Evolutionary conservation across 2,888 invertebrate species (phyloP).

Genomic region (Andrena praecox): DNA sequence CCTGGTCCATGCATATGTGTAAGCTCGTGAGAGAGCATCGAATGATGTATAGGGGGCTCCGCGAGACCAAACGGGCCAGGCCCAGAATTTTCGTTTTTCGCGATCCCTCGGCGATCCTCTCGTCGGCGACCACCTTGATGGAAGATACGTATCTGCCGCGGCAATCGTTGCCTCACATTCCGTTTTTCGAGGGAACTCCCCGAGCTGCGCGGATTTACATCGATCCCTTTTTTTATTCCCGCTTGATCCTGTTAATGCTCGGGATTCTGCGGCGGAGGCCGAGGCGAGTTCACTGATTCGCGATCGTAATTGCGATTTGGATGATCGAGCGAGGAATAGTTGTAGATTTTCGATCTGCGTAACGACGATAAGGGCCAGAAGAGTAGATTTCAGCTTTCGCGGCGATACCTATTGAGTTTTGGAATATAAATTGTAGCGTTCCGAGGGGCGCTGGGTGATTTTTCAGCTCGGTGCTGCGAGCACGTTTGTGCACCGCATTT

Average conservation of each 20-base stretch:
- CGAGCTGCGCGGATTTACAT: slow-evolving; percentile 26
- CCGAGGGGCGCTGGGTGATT: background rate
- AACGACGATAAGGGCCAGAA: background rate
- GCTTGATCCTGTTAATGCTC: slow-evolving; percentile 13
- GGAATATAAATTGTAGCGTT: background rate
- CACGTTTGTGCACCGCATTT: slow-evolving; percentile 62
- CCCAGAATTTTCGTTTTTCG: slow-evolving; percentile 73
- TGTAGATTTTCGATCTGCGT: background rate
- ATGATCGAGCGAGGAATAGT: background rate
- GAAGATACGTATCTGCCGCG: slow-evolving; percentile 70
- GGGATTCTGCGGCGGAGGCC: background rate
- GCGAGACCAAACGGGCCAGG: slow-evolving; percentile 60
- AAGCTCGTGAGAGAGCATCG: slow-evolving; percentile 47
- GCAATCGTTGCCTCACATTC: slow-evolving; percentile 66
- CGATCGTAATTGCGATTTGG: background rate
- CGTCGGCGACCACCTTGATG: slow-evolving; percentile 72
- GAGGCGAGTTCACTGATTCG: background rate
- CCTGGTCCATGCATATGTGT: slow-evolving; percentile 37
- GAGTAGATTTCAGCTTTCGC: background rate
- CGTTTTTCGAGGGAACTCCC: slow-evolving; percentile 41
- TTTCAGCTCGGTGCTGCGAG: slow-evolving; percentile 37
- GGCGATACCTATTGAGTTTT: background rate
- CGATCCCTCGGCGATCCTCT: slow-evolving; percentile 53
- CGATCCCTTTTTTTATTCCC: slow-evolving; percentile 27
- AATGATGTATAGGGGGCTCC: slow-evolving; percentile 71